Evolutionary conservation across 2,888 invertebrate genomes (phyloP).

Genomic region (Tipula lateralis): DNA sequence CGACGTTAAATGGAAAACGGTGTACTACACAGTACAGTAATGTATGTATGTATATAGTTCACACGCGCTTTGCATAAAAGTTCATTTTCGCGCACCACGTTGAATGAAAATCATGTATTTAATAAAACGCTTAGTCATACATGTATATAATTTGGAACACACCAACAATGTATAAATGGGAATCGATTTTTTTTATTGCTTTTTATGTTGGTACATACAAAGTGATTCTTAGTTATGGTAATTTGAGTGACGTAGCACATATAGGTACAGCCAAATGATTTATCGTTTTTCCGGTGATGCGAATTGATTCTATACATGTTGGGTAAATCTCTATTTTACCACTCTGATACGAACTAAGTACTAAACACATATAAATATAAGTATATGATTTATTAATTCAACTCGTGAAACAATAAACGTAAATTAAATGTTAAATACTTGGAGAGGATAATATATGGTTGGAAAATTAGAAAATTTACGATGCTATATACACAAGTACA

Average conservation of each 20-base stretch:
- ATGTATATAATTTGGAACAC: neutral
- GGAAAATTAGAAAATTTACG: neutral
- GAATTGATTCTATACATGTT: neutral
- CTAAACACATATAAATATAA: neutral
- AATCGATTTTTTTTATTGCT: slow-evolving; percentile 4
- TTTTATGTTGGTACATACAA: neutral
- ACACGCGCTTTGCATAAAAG: neutral
- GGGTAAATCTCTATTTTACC: neutral
- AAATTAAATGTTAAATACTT: neutral
- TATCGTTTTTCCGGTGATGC: neutral
- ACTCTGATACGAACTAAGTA: neutral
- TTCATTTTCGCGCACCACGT: neutral
- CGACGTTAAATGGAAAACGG: neutral
- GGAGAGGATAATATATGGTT: neutral
- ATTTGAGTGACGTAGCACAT: neutral
- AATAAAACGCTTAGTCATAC: neutral
- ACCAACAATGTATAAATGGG: neutral
- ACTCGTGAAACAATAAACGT: neutral
- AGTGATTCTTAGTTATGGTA: neutral
- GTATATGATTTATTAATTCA: neutral
- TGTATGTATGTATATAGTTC: neutral
- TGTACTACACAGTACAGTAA: neutral
- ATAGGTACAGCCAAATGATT: neutral
- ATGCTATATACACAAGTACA: neutral
- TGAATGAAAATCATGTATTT: neutral